phyloP scores from a whole-genome alignment of 2,888 invertebrate genomes.

The Lathronympha strigana region DNA sequence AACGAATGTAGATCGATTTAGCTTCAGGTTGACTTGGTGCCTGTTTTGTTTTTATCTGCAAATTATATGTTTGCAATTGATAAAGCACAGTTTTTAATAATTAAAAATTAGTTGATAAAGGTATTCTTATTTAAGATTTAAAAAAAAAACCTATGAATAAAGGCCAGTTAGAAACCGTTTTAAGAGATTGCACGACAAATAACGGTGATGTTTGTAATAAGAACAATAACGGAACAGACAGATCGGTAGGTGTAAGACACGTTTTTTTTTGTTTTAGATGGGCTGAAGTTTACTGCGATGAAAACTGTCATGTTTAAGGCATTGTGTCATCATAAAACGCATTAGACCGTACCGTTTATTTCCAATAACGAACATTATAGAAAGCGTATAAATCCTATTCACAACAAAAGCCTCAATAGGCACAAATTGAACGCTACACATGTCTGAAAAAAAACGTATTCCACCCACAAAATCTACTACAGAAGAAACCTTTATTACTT shows the following conservation, averaged over 20 bases:
- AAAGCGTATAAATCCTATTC: slow-evolving; percentile 61
- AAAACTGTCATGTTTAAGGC: slow-evolving; percentile 15
- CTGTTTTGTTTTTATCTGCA: not conserved
- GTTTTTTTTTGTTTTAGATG: not conserved
- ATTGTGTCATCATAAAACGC: slow-evolving; percentile 11
- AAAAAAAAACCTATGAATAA: too few relatives aligned
- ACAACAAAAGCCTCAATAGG: slow-evolving; percentile 68
- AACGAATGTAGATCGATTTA: slow-evolving; percentile 11
- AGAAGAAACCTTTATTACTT: not conserved
- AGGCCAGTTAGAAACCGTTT: too few relatives aligned
- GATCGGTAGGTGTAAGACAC: too few relatives aligned
- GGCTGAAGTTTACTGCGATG: not conserved
- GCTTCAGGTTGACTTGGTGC: not conserved
- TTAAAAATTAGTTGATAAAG: too few relatives aligned
- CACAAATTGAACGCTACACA: slow-evolving; percentile 78
- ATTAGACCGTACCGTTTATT: slow-evolving; percentile 29
- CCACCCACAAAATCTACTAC: not conserved
- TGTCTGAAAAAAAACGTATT: slow-evolving; percentile 63
- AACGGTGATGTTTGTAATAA: too few relatives aligned
- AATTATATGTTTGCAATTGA: too few relatives aligned
- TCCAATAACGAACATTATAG: slow-evolving; percentile 41
- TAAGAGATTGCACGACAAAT: too few relatives aligned
- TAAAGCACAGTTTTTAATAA: too few relatives aligned
- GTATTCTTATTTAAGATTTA: too few relatives aligned
- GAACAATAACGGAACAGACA: too few relatives aligned